Evolutionary conservation across 2,888 invertebrate species (phyloP), one percentile per base, ranked within the genome.

Genomic region (Cordilura impudica): DNA sequence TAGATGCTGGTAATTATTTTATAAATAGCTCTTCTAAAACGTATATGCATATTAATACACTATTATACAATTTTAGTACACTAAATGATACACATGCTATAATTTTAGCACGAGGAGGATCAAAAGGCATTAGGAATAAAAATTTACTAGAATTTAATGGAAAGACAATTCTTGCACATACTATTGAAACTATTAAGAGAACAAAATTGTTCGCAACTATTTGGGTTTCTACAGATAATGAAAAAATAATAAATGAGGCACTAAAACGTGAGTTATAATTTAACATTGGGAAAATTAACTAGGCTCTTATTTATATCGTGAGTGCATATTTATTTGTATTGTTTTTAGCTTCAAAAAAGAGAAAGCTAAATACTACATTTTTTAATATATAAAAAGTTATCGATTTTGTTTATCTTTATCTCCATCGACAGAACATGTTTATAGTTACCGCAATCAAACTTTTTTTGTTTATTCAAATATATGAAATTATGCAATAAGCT

Each of bases 211-310:
- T 95, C 82, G 82, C 89, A 21, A 92, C 93, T 35, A 88, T 95
- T 60, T 95, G 94, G 91, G 94, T 95, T 2, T 95, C 95, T 2
- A 95, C 95, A 0, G 95, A 95, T 86, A 91, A 93, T 87, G 88
- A 90, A 16, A 84, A 91, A 66, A 94, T 95, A 78, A 93, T 92
- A 1, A 85, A 91, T 63, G 93, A 93, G 89, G 93, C 93, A 2
- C 81, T 89, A 54, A 91, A 89, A 88, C 90, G 93, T 93, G 83
- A 81, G 82, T 81, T 45, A 31, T 31, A 39, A 39, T 2, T 35
- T 26, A 26, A 26, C n/a, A n/a, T n/a, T n/a, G n/a, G n/a, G n/a
- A n/a, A n/a, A n/a, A n/a, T n/a, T n/a, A n/a, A n/a, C n/a, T n/a
- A n/a, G n/a, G n/a, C n/a, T n/a, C n/a, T n/a, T n/a, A n/a, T n/a